Evolutionary conservation across 2,888 invertebrate species (phyloP), one percentile per base, ranked within the genome.

Genomic region (Hyposoter dolosus): DNA sequence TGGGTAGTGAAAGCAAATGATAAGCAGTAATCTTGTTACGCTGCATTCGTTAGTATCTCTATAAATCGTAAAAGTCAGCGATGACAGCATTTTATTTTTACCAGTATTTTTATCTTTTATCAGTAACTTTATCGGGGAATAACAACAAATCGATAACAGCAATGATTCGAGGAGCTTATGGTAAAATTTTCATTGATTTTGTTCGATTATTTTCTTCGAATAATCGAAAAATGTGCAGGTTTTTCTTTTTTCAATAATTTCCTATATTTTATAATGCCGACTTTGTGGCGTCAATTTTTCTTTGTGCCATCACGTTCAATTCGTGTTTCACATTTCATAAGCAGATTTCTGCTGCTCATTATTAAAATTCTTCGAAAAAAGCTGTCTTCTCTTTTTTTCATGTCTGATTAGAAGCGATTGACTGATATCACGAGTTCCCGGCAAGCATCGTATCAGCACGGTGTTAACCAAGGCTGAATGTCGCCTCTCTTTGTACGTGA

Each of bases 381-480:
- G 56, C 71, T 71, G 50, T 53, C 7, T 65, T 28, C 65, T 23
- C 28, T 71, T 76, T n/a, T 71, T 47, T 69, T 28, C 45, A 69
- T 23, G 43, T 19, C 60, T 47, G 75, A 84, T 76, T 63, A 23
- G 45, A 32, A 47, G n/a, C 43, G 45, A 71, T 43, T 80, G 56
- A 65, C 65, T 23, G 79, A 72, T 72, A 77, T 35, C 12, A 40
- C 43, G 56, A 28, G 1, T 75, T 84, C 47, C 47, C 12, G 12
- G 65, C 68, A 47, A 53, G 10, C 43, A 60, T 79, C 45, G 43
- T 69, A n/a, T 53, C 60, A 45, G 4, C 47, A 75, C 23, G 35
- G 15, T 47, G 72, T 53, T 56, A 60, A 53, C 66, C 84, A 66
- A 72, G 68, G 81, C 66, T 77, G 56, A 81, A 72, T 69, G 81